A percentile compares a stretch with the other conserved stretches of the same genome.
Evolutionary conservation across 2,888 invertebrate species (phyloP).

Genomic region (Flexamia atlantica): DNA sequence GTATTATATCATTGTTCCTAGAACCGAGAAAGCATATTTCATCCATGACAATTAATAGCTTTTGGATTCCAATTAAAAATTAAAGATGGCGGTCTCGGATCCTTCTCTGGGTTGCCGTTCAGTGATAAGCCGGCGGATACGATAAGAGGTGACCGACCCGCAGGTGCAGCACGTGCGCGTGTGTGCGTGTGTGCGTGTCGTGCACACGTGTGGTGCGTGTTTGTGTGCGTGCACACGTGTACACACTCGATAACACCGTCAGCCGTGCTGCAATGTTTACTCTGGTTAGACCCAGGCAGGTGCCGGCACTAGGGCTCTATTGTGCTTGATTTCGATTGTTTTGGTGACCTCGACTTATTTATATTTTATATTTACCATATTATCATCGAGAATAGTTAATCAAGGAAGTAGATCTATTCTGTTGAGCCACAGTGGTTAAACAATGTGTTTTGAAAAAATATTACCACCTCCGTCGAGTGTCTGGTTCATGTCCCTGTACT

Average conservation of each 20-base stretch:
- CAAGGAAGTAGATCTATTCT: too few relatives aligned
- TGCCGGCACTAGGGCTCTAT: background rate
- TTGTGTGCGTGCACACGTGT: background rate
- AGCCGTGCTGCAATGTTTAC: slow-evolving; percentile 28
- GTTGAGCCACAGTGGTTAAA: too few relatives aligned
- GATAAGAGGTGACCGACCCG: slow-evolving; percentile 45
- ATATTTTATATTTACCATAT: too few relatives aligned
- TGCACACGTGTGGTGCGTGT: background rate
- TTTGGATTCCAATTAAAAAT: background rate
- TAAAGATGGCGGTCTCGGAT: background rate
- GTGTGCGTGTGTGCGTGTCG: slow-evolving; percentile 6
- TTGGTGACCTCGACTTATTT: too few relatives aligned
- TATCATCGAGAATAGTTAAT: too few relatives aligned
- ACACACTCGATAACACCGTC: background rate
- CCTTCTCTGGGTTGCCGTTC: background rate
- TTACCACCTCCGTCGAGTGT: too few relatives aligned
- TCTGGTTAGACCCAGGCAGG: background rate
- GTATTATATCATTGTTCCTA: background rate
- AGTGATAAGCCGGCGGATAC: slow-evolving; percentile 23
- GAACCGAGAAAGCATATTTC: background rate
- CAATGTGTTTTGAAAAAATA: too few relatives aligned
- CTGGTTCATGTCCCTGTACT: too few relatives aligned
- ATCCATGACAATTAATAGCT: background rate
- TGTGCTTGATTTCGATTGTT: background rate
- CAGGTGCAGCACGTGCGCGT: background rate